Conservation (phyloP, 2,888 invertebrate species). For the Choristoneura rosaceana region DNA sequence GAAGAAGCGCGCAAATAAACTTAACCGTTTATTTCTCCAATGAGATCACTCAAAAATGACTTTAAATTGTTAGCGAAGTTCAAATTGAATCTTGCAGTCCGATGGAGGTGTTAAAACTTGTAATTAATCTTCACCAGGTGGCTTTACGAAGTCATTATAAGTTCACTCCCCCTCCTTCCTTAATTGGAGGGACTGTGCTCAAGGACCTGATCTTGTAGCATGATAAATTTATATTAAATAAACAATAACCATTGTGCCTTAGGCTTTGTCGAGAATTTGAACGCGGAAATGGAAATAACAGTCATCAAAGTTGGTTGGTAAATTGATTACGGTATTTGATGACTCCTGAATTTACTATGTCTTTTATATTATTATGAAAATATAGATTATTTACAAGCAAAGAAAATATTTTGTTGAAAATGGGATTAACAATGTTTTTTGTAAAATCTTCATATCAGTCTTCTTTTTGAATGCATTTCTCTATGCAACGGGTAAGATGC, state of each 20-base stretch:
- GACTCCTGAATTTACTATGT: no score
- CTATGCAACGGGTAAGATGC: no score
- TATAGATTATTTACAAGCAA: no score
- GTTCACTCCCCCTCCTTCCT: neutral
- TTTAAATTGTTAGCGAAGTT: conserved; percentile 1
- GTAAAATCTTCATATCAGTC: no score
- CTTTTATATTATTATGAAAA: no score
- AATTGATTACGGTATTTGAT: neutral
- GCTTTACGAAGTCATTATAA: conserved; percentile 8
- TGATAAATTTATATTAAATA: neutral
- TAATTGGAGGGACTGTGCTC: neutral
- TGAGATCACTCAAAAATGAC: neutral
- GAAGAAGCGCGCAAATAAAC: no score
- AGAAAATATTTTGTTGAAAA: no score
- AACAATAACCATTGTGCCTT: neutral
- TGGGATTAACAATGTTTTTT: no score
- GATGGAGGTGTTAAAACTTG: neutral
- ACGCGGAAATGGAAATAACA: neutral
- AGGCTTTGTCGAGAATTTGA: neutral
- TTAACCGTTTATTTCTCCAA: neutral
- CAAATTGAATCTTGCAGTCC: conserved; percentile 11
- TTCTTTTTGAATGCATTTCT: no score
- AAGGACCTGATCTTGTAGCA: neutral
- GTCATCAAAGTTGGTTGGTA: neutral
- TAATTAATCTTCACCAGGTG: conserved; percentile 18